phyloP scores from a whole-genome alignment of 2,797 vertebrate species.

The Phalloptychus januarius region DNA sequence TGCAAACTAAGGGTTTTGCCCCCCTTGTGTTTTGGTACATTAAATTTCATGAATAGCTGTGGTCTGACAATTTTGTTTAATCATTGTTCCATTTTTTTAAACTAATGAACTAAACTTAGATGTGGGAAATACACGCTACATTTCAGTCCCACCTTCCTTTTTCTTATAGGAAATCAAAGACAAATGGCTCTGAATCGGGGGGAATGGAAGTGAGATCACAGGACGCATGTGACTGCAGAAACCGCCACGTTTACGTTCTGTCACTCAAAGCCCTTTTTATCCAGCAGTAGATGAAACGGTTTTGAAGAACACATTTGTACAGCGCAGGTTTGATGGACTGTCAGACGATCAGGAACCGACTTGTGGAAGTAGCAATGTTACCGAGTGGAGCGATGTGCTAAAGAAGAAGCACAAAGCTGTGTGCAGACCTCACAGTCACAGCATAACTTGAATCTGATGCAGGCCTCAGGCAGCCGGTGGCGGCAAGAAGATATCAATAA shows the following conservation, averaged over 20 bases:
- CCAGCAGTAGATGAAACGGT: not conserved
- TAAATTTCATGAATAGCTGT: not conserved
- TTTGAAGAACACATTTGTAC: not conserved
- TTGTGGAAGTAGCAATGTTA: not conserved
- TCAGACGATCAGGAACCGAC: not conserved
- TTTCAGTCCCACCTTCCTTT: not conserved
- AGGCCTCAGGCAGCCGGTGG: not conserved
- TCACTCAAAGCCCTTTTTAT: not conserved
- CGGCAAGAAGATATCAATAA: not conserved
- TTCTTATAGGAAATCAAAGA: not conserved
- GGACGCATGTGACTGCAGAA: not conserved
- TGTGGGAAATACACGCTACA: not conserved
- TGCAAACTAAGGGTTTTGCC: not conserved
- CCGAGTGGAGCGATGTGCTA: not conserved
- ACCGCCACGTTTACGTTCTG: not conserved
- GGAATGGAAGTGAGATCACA: not conserved
- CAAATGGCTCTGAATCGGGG: no score
- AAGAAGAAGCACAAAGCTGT: not conserved
- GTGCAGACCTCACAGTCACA: not conserved
- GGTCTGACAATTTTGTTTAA: not conserved
- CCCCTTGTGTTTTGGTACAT: not conserved
- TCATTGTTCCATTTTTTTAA: not conserved
- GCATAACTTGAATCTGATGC: constrained; percentile 1
- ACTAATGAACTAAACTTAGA: not conserved
- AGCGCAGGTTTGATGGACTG: not conserved